Percentiles rank a stretch among this genome's conserved stretches.
These are phyloP conservation scores for Priocnemis perturbator DNA, from an alignment of 2,888 invertebrate species.

Conservation along the genomic window DNA sequence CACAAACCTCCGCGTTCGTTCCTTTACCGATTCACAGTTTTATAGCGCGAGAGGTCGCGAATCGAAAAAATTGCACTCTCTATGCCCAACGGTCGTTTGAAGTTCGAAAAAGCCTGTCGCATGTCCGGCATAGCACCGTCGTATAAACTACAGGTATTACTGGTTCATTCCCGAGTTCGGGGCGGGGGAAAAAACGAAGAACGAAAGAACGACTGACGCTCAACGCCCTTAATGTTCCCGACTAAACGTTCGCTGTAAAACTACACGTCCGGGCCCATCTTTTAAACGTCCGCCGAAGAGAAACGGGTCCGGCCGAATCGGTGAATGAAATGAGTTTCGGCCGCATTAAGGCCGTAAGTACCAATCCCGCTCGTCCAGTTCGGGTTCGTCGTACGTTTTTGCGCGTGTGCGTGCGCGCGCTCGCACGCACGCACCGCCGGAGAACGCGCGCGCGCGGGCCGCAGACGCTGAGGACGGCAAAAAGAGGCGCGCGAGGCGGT, in stretches of 20 bases:
- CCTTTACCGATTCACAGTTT: too few species aligned
- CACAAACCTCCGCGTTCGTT: too few species aligned
- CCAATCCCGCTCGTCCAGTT: constrained; percentile 59
- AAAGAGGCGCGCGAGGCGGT: constrained; percentile 12
- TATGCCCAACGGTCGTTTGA: too few species aligned
- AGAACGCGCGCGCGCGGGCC: constrained; percentile 16
- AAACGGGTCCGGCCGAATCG: constrained; percentile 40
- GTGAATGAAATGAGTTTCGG: constrained; percentile 57
- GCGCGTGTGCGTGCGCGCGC: constrained; percentile 16
- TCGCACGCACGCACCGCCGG: background rate
- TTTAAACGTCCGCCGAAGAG: constrained; percentile 9
- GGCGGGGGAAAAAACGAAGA: background rate
- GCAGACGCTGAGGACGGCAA: constrained; percentile 13
- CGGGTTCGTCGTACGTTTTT: constrained; percentile 24
- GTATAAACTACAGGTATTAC: too few species aligned
- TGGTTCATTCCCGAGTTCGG: background rate
- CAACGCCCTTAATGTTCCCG: background rate
- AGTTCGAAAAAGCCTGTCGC: too few species aligned
- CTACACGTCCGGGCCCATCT: constrained; percentile 34
- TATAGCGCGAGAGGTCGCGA: too few species aligned
- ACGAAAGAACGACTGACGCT: background rate
- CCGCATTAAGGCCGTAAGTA: constrained; percentile 50
- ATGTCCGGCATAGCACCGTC: too few species aligned
- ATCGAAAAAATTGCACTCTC: too few species aligned
- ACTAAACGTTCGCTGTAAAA: constrained; percentile 28